These are phyloP conservation scores for Sycobia sp. DNA, from an alignment of 1,140 invertebrate genomes.

Conservation along the genomic window DNA sequence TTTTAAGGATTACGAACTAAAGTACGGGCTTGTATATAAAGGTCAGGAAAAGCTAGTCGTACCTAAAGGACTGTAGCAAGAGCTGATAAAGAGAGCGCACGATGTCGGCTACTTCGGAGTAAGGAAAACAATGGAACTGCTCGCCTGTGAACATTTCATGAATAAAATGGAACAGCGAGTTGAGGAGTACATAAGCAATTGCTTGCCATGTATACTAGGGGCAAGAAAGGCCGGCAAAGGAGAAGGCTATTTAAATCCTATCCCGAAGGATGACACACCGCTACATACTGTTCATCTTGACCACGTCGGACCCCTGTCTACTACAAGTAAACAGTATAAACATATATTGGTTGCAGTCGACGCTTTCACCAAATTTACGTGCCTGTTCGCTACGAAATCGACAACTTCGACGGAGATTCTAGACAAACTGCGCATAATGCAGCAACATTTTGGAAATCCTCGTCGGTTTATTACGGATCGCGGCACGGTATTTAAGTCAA, in stretches of 20 bases:
- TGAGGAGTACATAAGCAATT: not conserved
- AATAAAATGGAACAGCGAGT: not conserved
- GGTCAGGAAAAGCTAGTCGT: not conserved
- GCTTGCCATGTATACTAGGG: not conserved
- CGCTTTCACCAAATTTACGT: too few species aligned
- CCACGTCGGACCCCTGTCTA: constrained; percentile 28
- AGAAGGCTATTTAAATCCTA: not conserved
- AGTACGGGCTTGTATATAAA: not conserved
- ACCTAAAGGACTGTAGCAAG: not conserved
- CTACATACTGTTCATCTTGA: constrained; percentile 41
- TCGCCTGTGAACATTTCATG: not conserved
- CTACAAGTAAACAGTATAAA: not conserved
- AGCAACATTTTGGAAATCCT: too few species aligned
- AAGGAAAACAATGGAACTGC: not conserved
- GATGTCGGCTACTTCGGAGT: not conserved
- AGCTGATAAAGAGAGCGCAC: not conserved
- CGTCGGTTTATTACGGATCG: too few species aligned
- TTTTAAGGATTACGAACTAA: not conserved
- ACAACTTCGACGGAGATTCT: too few species aligned
- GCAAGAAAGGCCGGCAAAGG: not conserved
- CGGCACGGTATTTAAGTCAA: too few species aligned
- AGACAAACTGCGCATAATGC: too few species aligned
- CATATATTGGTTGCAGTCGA: not conserved
- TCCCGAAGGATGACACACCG: not conserved
- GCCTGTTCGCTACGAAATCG: too few species aligned